phyloP scores from a whole-genome alignment of 30 jellyfish, hydroid and myxozoan genomes.

The Aurelia coerulea region DNA sequence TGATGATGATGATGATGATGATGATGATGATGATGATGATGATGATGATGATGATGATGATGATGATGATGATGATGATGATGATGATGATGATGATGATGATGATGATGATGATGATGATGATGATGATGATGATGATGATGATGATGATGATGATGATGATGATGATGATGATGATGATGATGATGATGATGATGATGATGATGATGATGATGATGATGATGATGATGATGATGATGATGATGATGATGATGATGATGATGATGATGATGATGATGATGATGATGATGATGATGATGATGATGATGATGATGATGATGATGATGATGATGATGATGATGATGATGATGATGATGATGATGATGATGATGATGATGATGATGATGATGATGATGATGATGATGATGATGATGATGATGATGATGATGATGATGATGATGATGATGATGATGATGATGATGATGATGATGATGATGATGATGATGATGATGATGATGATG shows the following conservation, averaged over 20 bases:
- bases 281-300: constrained; percentile 33
- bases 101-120: constrained; percentile 28
- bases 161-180: constrained; percentile 33
- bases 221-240: constrained; percentile 20
- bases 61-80: constrained; percentile 36
- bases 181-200: constrained; percentile 33
- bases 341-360: constrained; percentile 30
- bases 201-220: constrained; percentile 34
- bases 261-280: constrained; percentile 29
- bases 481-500: constrained; percentile 33
- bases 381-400: constrained; percentile 25
- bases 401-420: constrained; percentile 17
- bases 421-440: constrained; percentile 22
- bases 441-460: constrained; percentile 25
- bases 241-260: constrained; percentile 26
- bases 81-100: constrained; percentile 37
- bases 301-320: constrained; percentile 33
- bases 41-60: constrained; percentile 37
- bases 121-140: constrained; percentile 28
- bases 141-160: constrained; percentile 31
- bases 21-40: constrained; percentile 32
- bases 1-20: constrained; percentile 37
- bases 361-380: constrained; percentile 27
- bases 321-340: constrained; percentile 34
- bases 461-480: constrained; percentile 33